Conservation (phyloP, 2,888 invertebrate species). For the Erebia palarica region DNA sequence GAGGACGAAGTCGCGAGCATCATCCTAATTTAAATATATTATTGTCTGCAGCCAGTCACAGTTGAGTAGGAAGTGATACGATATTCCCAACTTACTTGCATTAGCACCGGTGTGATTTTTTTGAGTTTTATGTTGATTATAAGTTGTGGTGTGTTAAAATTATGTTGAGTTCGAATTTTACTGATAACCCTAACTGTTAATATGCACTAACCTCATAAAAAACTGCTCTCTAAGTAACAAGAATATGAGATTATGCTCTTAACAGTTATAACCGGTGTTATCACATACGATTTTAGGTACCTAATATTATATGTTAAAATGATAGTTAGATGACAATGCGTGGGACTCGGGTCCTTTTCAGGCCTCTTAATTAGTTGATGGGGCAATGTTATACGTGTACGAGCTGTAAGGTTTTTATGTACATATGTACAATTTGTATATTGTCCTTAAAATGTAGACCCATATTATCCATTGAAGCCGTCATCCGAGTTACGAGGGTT, state of each 20-base stretch:
- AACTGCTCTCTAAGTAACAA: too few species aligned
- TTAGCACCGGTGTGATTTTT: too few species aligned
- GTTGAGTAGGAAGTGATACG: too few species aligned
- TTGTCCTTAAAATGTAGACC: slow-evolving; percentile 25
- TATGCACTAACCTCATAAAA: too few species aligned
- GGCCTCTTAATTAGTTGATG: slow-evolving; percentile 23
- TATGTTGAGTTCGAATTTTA: too few species aligned
- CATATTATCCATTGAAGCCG: slow-evolving; percentile 8
- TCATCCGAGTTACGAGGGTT: neutral
- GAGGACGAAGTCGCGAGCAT: too few species aligned
- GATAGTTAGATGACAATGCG: slow-evolving; percentile 16
- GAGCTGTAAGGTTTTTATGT: slow-evolving; percentile 11
- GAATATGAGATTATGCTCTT: neutral
- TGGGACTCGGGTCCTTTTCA: slow-evolving; percentile 8
- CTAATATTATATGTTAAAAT: slow-evolving; percentile 1
- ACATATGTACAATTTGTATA: slow-evolving; percentile 12
- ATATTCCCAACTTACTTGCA: too few species aligned
- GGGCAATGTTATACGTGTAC: slow-evolving; percentile 1
- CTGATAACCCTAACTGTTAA: too few species aligned
- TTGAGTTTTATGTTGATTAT: too few species aligned
- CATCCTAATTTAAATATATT: too few species aligned
- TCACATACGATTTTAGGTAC: neutral
- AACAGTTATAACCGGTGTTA: neutral
- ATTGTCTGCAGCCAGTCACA: too few species aligned
- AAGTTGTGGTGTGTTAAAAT: too few species aligned